Conservation (phyloP, 2,113 vertebrate genomes). For the Paralichthys olivaceus region DNA sequence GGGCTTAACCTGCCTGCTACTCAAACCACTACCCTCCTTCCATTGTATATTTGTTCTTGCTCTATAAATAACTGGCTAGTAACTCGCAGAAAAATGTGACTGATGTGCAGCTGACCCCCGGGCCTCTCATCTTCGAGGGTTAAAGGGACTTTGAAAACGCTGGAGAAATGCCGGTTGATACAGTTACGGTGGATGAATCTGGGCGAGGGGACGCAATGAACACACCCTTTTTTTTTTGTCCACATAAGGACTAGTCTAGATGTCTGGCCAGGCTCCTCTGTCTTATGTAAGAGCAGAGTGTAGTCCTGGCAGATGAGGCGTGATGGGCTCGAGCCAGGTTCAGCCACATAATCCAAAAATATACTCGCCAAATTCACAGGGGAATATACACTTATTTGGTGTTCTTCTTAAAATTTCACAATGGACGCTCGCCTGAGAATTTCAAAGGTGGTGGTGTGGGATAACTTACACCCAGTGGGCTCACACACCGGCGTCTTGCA, state of each 20-base stretch:
- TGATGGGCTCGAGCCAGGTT: conserved; percentile 59
- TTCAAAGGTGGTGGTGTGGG: conserved; percentile 10
- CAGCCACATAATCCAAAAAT: conserved; percentile 70
- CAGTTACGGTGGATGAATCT: conserved; percentile 62
- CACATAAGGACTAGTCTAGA: conserved; percentile 70
- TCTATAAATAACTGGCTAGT: conserved; percentile 78
- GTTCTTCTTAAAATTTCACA: conserved; percentile 43
- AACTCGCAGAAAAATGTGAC: conserved; percentile 63
- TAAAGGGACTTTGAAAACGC: conserved; percentile 16
- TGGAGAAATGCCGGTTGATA: conserved; percentile 36
- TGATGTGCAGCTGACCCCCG: conserved; percentile 59
- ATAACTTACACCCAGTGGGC: background rate
- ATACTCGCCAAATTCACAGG: conserved; percentile 51
- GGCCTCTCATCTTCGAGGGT: conserved; percentile 47
- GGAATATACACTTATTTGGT: conserved; percentile 42
- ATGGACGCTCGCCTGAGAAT: conserved; percentile 1
- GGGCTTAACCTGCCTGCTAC: conserved; percentile 60
- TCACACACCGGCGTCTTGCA: background rate
- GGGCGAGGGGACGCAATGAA: conserved; percentile 49
- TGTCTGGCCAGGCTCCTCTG: conserved; percentile 62
- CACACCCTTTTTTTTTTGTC: conserved; percentile 67
- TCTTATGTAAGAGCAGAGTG: conserved; percentile 75
- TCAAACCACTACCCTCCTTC: conserved; percentile 64
- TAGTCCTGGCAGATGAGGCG: conserved; percentile 69
- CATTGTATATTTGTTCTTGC: conserved; percentile 77